Base-by-base conservation (phyloP, 2,888 invertebrate species). In the Drosophila percnosoma region DNA sequence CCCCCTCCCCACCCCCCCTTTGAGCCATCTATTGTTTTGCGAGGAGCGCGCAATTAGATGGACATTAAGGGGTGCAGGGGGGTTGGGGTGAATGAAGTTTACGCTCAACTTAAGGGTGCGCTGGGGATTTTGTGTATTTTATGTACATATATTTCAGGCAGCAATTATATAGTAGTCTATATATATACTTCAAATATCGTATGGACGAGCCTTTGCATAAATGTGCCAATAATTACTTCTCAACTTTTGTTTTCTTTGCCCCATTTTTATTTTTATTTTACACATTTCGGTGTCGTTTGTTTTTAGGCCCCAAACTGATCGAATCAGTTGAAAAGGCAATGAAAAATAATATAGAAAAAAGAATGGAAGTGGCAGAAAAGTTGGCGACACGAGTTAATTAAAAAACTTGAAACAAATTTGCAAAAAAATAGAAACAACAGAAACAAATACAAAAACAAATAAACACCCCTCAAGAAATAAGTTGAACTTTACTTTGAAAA, bases 191-290 rank as follows among this genome's bases (percentile, higher is more conserved):
- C 75, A 86, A 81, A 84, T 86, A 83, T 83, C 75, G 78, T 76
- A 74, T 74, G 81, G 54, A 48, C 83, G 79, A 83, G 87, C 73
- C 78, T 62, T 67, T 85, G 87, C 85, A 87, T 86, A 86, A 86
- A 87, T 87, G 87, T 85, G 87, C 85, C 85, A 87, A 86, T 86
- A 86, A 86, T 86, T 87, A 86, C 83, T 80, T 87, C 85, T 78
- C 73, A 75, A 77, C 60, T 60, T 62, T 51, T 33, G 48, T 59
- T 66, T 60, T 57, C 29, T 61, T 71, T 62, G 33, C 53, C 5
- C 4, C 5, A 27, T 66, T 42, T 45, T 27, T 55, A 48, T 21
- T 45, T 58, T n/a, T 11, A 34, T 55, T 65, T 57, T 24, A 10
- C 45, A 31, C 48, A 65, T 40, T 65, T 38, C 4, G 27, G 61